Conservation (phyloP, 1,140 invertebrate genomes). For the Metopolophium dirhodum region DNA sequence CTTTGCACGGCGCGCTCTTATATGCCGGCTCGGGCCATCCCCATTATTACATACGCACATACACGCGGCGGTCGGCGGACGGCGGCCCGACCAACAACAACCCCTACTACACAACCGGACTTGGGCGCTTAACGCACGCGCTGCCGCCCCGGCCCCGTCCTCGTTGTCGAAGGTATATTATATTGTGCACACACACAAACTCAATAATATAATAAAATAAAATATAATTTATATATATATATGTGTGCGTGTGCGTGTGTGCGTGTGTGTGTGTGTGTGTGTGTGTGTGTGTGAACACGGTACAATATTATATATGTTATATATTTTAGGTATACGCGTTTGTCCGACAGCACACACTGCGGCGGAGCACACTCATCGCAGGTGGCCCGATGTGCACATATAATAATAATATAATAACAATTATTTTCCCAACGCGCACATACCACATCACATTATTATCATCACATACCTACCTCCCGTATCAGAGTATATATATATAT, state of each 20-base stretch:
- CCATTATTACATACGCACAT: conserved; percentile 47
- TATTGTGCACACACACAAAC: background rate
- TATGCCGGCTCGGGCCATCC: conserved; percentile 50
- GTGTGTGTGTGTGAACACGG: background rate
- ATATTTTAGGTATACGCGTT: background rate
- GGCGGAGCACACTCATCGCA: background rate
- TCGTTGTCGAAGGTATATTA: background rate
- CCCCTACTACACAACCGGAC: conserved; percentile 41
- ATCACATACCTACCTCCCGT: background rate
- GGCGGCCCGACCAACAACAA: conserved; percentile 30
- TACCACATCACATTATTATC: background rate
- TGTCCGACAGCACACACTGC: background rate
- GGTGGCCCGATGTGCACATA: background rate
- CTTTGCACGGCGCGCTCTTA: conserved; percentile 52
- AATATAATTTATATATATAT: background rate
- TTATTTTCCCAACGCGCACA: background rate
- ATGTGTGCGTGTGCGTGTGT: background rate
- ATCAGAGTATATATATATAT: background rate
- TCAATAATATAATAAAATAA: background rate
- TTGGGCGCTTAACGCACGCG: conserved; percentile 4
- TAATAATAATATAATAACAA: background rate
- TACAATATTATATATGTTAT: background rate
- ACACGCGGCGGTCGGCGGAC: conserved; percentile 12
- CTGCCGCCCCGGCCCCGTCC: background rate
- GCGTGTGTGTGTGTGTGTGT: background rate